These are phyloP conservation scores for Plemyria rubiginata DNA, from an alignment of 2,888 invertebrate species.

Conservation along the genomic window DNA sequence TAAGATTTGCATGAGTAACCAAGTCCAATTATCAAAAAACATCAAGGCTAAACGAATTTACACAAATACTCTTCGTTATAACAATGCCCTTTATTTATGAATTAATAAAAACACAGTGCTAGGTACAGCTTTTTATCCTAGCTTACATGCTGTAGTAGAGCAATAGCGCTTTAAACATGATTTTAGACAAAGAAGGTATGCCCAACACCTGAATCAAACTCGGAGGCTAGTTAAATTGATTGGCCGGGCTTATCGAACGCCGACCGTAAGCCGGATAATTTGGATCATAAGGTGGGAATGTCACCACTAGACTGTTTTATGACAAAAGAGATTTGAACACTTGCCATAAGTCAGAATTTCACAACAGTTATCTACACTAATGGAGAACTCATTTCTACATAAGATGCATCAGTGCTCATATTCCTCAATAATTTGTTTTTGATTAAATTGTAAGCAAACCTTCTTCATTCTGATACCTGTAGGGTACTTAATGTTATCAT, in stretches of 20 bases:
- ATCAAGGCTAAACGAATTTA: constrained; percentile 13
- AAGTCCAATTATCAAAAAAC: constrained; percentile 33
- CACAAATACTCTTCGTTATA: too few species aligned
- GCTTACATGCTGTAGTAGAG: neutral
- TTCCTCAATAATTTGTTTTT: neutral
- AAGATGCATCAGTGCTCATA: too few species aligned
- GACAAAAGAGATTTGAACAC: neutral
- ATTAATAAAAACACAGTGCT: too few species aligned
- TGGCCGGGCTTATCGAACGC: neutral
- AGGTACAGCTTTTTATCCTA: too few species aligned
- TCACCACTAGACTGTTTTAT: neutral
- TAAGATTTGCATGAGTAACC: constrained; percentile 45
- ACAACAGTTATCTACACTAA: too few species aligned
- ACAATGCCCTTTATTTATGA: too few species aligned
- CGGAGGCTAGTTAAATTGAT: neutral
- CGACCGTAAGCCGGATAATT: neutral
- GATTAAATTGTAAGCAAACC: neutral
- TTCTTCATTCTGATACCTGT: neutral
- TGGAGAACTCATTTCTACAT: too few species aligned
- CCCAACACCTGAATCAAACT: neutral
- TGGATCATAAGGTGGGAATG: neutral
- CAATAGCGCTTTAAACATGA: neutral
- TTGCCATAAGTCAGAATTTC: too few species aligned
- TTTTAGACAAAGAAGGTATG: neutral
- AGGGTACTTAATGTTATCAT: constrained; percentile 17